A percentile compares a stretch with the other conserved stretches of the same genome.
These are phyloP conservation scores for Anguilla megastoma DNA, from an alignment of 2,797 vertebrate genomes.

Conservation along the genomic window DNA sequence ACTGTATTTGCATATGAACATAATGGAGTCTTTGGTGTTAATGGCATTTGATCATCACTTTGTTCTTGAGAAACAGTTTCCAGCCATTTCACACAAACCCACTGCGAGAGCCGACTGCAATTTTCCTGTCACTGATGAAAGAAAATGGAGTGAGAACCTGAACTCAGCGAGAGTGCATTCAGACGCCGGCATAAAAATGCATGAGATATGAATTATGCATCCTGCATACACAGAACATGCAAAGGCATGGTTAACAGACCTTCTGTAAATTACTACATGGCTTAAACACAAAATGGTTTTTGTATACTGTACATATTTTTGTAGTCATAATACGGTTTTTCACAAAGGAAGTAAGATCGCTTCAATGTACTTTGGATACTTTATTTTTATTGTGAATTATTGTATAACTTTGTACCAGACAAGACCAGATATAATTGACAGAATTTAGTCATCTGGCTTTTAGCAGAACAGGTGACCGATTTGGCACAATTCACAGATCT, in stretches of 20 bases:
- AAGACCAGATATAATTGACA: neutral
- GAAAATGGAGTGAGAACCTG: neutral
- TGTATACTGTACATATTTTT: neutral
- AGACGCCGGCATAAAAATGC: neutral
- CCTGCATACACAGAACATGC: neutral
- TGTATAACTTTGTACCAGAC: too few relatives aligned
- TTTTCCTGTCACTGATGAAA: neutral
- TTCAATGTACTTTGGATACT: neutral
- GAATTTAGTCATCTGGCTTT: neutral
- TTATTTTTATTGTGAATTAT: neutral
- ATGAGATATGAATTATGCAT: neutral
- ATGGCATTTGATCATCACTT: neutral
- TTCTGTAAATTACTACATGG: too few relatives aligned
- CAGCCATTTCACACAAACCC: neutral
- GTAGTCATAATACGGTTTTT: neutral
- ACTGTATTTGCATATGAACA: neutral
- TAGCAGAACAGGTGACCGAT: neutral
- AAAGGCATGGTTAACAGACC: neutral
- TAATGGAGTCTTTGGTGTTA: conserved; percentile 4
- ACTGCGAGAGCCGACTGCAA: neutral
- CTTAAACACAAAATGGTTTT: too few relatives aligned
- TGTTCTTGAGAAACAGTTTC: neutral
- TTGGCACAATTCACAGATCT: neutral
- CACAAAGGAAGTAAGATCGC: neutral
- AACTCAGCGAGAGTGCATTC: neutral